phyloP scores from a whole-genome alignment of 2,113 vertebrate genomes.

The Anguilla rostrata region DNA sequence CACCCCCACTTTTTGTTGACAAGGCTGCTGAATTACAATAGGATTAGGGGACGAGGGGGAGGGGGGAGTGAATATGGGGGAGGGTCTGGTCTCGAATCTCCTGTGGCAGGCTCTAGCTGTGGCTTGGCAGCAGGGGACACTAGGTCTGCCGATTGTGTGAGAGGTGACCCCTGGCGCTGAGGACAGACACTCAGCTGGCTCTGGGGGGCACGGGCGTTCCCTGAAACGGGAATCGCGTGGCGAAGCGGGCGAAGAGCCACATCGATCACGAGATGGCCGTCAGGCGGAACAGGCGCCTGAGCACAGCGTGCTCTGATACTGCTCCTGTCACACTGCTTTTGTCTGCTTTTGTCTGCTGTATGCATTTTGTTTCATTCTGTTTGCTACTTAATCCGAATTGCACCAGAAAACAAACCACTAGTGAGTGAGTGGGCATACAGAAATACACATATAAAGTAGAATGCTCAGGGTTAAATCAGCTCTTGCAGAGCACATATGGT shows the following conservation, averaged over 20 bases:
- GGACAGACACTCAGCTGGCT: not conserved
- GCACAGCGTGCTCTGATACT: no score
- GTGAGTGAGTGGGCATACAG: no score
- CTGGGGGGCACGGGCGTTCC: not conserved
- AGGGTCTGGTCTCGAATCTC: constrained; percentile 2
- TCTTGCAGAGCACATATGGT: no score
- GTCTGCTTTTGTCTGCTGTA: no score
- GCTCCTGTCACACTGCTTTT: no score
- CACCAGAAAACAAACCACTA: no score
- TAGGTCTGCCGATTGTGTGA: not conserved
- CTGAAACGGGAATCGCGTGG: not conserved
- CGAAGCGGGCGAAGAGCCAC: not conserved
- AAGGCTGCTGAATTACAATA: constrained; percentile 34
- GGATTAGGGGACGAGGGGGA: constrained; percentile 16
- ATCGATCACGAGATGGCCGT: not conserved
- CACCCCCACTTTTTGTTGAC: not conserved
- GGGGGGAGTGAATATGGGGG: constrained; percentile 4
- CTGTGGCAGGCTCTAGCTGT: not conserved
- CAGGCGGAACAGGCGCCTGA: no score
- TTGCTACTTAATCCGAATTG: no score
- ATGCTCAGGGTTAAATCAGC: no score
- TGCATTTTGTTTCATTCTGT: no score
- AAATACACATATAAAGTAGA: no score
- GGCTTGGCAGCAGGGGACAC: not conserved
- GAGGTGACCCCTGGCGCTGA: not conserved